These are phyloP conservation scores for Crematogaster levior DNA, from an alignment of 2,888 invertebrate species.

Conservation along the genomic window DNA sequence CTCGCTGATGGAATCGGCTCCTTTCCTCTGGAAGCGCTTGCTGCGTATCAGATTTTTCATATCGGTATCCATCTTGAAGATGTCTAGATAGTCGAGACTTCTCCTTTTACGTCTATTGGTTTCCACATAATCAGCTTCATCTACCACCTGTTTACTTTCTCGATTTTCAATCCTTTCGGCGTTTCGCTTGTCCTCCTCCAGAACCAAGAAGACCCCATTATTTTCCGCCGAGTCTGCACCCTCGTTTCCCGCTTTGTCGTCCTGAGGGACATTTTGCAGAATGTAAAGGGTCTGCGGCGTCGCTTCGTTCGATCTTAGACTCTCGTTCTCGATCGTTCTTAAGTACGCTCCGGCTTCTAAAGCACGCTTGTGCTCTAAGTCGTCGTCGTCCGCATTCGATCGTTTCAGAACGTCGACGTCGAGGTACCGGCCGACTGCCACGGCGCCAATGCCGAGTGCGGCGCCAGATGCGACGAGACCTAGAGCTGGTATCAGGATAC, in stretches of 20 bases:
- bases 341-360: slow-evolving; percentile 73
- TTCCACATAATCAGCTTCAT: slow-evolving; percentile 35
- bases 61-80: slow-evolving; percentile 63
- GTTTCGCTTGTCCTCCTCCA: slow-evolving; percentile 62
- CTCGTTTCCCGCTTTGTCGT: background rate
- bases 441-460: slow-evolving; percentile 92
- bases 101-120: slow-evolving; percentile 70
- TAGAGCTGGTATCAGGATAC: slow-evolving; percentile 90
- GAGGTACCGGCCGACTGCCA: slow-evolving; percentile 91
- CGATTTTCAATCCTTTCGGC: slow-evolving; percentile 55
- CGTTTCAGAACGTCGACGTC: slow-evolving; percentile 89
- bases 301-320: slow-evolving; percentile 65
- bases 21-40: slow-evolving; percentile 78
- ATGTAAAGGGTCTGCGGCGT: slow-evolving; percentile 54
- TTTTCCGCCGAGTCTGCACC: background rate
- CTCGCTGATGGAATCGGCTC: slow-evolving; percentile 79
- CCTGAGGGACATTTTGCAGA: slow-evolving; percentile 43
- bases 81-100: slow-evolving; percentile 68
- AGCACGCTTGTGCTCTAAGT: slow-evolving; percentile 88
- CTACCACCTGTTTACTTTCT: slow-evolving; percentile 47
- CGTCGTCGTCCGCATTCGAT: slow-evolving; percentile 85
- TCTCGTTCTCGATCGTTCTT: background rate
- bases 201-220: slow-evolving; percentile 63
- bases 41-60: slow-evolving; percentile 56
- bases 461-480: slow-evolving; percentile 94